Base-by-base conservation (phyloP, 2,797 vertebrate genomes). In the Danio tinwini region DNA sequence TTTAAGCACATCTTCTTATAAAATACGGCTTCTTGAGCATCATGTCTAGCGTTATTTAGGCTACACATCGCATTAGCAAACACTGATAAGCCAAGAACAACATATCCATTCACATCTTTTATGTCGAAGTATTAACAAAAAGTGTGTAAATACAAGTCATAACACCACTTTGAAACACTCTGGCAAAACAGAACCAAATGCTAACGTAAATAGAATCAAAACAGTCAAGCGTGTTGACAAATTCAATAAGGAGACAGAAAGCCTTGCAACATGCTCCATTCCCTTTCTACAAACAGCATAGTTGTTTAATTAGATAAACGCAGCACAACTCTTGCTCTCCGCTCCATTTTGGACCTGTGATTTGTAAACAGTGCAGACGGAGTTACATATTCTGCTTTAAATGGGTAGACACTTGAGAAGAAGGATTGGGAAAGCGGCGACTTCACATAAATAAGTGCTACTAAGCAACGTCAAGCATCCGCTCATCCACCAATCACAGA, bases 291-390 rank as follows among this genome's bases (percentile, higher is more conserved):
- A 74, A 76, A 82, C 72, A 52, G 37, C 52, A 3, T n/a, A 39
- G 53, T 42, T 49, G 39, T 75, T 68, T 56, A 50, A 19, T 64
- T 72, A 39, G 67, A 76, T 76, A 84, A 81, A 86, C 76, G 78
- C 52, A 40, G 49, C 19, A 50, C 47, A 69, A 10, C 19, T 73
- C 56, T 2, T 47, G 45, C 68, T 49, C 50, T 50, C 68, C 49
- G 0, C 64, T 78, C 44, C 77, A 65, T 64, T 50, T 81, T 78
- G 45, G 74, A 68, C 68, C 40, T 37, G 42, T 10, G 16, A 39
- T 47, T 29, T 70, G 69, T 83, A 74, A 74, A 83, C 77, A 69
- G 58, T 19, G 10, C 53, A 19, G 40, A 29, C 29, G 6, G 42
- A 73, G 56, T 61, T 50, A 45, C 55, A 76, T 49, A 45, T 37